Conservation (phyloP, 92 coral and sea anemone species). For the Zoanthus solanderi region DNA sequence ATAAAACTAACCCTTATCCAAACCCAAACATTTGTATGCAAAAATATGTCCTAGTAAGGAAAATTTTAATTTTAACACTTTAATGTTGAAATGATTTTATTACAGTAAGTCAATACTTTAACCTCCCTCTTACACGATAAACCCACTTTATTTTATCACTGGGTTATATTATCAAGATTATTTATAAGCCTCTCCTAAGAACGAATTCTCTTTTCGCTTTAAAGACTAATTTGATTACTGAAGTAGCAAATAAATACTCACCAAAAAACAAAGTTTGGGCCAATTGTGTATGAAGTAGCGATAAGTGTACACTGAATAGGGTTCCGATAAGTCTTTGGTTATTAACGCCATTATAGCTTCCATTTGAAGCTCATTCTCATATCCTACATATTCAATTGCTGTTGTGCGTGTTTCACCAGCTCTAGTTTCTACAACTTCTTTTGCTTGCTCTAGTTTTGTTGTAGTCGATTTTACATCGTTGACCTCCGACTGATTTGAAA, state of each 20-base stretch:
- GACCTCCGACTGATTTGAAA: neutral
- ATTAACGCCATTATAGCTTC: conserved; percentile 95
- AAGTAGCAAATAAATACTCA: conserved; percentile 54
- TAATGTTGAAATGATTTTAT: too few species aligned
- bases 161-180: too few species aligned
- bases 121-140: too few species aligned
- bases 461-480: conserved; percentile 8
- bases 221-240: too few species aligned
- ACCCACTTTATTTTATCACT: too few species aligned
- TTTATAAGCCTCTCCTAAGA: too few species aligned
- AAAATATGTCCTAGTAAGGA: too few species aligned
- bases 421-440: neutral
- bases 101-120: too few species aligned
- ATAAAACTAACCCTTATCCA: too few species aligned
- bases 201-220: too few species aligned
- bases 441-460: conserved; percentile 4
- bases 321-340: conserved; percentile 98
- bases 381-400: conserved; percentile 77
- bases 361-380: conserved; percentile 96
- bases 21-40: too few species aligned
- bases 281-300: conserved; percentile 99
- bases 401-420: conserved; percentile 41
- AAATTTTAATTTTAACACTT: too few species aligned
- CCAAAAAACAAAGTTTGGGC: conserved; percentile 97
- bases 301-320: conserved; percentile 96